A percentile compares a stretch with the other conserved stretches of the same genome.
Evolutionary conservation across 2,113 vertebrate species (phyloP).

Genomic region (Herpetotheres cachinnans): DNA sequence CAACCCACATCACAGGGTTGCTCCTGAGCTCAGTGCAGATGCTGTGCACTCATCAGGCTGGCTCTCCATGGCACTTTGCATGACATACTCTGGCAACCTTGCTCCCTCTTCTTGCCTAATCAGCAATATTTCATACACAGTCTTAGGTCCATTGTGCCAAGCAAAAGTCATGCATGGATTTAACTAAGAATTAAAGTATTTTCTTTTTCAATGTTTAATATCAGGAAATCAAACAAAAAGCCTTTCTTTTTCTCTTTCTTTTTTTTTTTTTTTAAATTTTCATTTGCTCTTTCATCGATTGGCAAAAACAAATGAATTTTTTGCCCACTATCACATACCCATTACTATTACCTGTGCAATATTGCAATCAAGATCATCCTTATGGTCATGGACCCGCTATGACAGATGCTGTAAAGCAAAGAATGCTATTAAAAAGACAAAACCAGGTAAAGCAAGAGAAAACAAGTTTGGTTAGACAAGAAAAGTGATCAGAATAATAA

Average conservation of each 20-base stretch:
- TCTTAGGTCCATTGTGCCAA: background rate
- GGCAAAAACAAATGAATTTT: background rate
- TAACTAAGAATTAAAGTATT: background rate
- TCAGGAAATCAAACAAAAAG: background rate
- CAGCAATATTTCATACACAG: background rate
- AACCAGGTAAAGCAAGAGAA: background rate
- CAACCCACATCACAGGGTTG: background rate
- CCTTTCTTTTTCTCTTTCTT: rapidly evolving
- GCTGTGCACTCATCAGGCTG: rapidly evolving
- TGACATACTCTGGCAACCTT: background rate
- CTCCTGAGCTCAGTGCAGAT: rapidly evolving
- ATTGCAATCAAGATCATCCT: background rate
- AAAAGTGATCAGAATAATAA: background rate
- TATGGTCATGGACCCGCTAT: background rate
- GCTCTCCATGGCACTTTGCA: background rate
- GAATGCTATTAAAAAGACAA: background rate
- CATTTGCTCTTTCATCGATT: background rate
- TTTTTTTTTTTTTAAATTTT: no score
- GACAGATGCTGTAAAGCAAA: background rate
- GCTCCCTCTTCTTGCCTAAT: background rate
- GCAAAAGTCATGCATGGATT: background rate
- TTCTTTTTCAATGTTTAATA: background rate
- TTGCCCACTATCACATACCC: background rate
- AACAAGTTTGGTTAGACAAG: background rate
- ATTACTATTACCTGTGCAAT: background rate